Evolutionary conservation across 2,113 vertebrate species (phyloP).

Genomic region (Otocyon megalotis): DNA sequence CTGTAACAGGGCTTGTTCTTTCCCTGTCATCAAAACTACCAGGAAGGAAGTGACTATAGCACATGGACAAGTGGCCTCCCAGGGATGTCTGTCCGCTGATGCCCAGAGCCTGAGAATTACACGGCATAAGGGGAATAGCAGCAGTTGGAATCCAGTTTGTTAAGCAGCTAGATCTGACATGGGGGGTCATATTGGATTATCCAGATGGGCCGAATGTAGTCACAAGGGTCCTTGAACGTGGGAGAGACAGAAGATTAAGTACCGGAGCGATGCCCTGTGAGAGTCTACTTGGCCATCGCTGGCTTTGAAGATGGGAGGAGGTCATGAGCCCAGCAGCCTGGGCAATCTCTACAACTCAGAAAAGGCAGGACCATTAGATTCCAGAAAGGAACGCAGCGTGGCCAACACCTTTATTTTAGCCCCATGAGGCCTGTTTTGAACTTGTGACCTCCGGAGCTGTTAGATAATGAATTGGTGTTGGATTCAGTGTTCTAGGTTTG

Average conservation of each 20-base stretch:
- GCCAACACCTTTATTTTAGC: background rate
- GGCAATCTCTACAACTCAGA: background rate
- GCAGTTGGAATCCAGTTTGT: background rate
- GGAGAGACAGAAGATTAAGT: background rate
- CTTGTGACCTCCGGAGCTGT: background rate
- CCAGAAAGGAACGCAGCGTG: background rate
- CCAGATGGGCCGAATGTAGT: background rate
- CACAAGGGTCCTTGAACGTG: background rate
- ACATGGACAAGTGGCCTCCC: background rate
- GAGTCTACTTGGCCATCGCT: background rate
- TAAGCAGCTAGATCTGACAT: background rate
- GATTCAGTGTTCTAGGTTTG: background rate
- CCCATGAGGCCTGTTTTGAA: background rate
- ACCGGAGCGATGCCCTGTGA: background rate
- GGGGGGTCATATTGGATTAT: background rate
- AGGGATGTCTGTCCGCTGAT: background rate
- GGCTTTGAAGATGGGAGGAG: background rate
- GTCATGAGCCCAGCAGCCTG: background rate
- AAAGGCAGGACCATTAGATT: background rate
- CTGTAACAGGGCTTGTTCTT: background rate
- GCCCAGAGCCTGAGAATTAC: background rate
- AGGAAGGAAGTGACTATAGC: background rate
- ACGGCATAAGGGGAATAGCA: background rate
- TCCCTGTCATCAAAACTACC: background rate
- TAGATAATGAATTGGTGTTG: background rate